These are phyloP conservation scores for Phoeniculus purpureus DNA, from an alignment of 2,797 vertebrate genomes.

Conservation along the genomic window DNA sequence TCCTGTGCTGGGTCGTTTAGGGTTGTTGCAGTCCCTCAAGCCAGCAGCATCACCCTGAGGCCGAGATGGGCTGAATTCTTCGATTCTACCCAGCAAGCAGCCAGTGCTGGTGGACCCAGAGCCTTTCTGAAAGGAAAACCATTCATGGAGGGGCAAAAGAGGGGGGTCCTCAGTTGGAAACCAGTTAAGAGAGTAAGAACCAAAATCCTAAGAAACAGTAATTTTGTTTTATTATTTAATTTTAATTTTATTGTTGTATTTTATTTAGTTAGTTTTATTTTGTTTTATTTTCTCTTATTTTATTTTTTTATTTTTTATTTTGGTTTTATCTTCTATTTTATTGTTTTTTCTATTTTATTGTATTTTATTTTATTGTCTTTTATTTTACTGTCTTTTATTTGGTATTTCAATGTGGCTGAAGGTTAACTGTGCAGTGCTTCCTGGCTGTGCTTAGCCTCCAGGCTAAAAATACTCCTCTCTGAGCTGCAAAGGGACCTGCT, in stretches of 20 bases:
- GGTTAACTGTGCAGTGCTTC: not conserved
- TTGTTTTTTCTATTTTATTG: too few relatives aligned
- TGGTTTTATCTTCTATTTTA: not conserved
- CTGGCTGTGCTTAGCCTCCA: not conserved
- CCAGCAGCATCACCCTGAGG: rapidly evolving
- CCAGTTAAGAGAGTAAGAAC: not conserved
- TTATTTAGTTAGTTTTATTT: too few relatives aligned
- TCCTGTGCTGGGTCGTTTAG: not conserved
- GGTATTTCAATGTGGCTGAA: not conserved
- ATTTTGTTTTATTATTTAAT: not conserved
- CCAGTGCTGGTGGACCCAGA: too few relatives aligned
- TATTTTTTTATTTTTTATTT: too few relatives aligned
- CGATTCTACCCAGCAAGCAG: not conserved
- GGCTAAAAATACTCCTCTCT: constrained; percentile 9
- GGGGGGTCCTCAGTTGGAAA: not conserved
- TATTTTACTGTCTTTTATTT: too few relatives aligned
- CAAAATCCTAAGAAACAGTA: not conserved
- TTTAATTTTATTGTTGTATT: too few relatives aligned
- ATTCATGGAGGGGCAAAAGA: not conserved
- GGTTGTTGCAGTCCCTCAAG: not conserved
- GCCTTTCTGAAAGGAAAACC: too few relatives aligned
- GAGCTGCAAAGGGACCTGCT: not conserved
- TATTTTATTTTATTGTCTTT: too few relatives aligned
- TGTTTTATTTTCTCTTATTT: too few relatives aligned
- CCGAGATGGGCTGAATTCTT: not conserved